Base-by-base conservation (phyloP, 2,888 invertebrate genomes). In the Entomobrya proxima region DNA sequence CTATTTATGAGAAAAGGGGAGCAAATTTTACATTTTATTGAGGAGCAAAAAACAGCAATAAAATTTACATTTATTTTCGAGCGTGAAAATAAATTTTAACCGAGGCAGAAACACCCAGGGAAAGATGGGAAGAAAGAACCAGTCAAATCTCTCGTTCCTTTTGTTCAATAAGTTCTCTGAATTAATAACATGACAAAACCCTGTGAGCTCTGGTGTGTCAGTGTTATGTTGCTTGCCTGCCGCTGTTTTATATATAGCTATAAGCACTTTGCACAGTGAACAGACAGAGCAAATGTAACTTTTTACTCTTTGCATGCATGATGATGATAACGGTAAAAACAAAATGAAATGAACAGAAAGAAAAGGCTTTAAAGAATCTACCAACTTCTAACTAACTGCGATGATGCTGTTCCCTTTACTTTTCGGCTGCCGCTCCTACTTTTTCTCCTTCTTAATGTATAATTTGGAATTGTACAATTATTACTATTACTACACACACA, bases 21-120 rank as follows among this genome's bases (percentile, higher is more conserved):
- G 55, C 67, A 69, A 83, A 69, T 83, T 83, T 75, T 74, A 74
- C 69, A 44, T 67, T 77, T 77, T 69, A 69, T 75, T 58, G 61
- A 58, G 37, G 35, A 67, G 78, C 78, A 72, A 77, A 72, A 84
- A 35, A 55, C 32, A 78, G 84, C 69, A 72, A 85, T 85, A 85
- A 85, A 85, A 85, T 85, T 85, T 85, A 69, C 84, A 85, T 85
- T 84, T 84, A 69, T 74, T 83, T 74, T 76, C 27, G 37, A 64
- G n/a, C 67, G 76, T 18, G 69, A 69, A 74, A 83, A 81, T 81
- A 81, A 81, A 81, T 81, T 81, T 74, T 74, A 81, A 80, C 72
- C 35, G 44, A 69, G 80, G 52, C 55, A 58, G 37, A 69, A 37
- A 50, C 9, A 77, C 40, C 15, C n/a, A n/a, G 69, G 18, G 5